Percentiles rank a stretch among this genome's conserved stretches.
Conservation (phyloP, 2,797 vertebrate genomes). For the Tenualosa ilisha region DNA sequence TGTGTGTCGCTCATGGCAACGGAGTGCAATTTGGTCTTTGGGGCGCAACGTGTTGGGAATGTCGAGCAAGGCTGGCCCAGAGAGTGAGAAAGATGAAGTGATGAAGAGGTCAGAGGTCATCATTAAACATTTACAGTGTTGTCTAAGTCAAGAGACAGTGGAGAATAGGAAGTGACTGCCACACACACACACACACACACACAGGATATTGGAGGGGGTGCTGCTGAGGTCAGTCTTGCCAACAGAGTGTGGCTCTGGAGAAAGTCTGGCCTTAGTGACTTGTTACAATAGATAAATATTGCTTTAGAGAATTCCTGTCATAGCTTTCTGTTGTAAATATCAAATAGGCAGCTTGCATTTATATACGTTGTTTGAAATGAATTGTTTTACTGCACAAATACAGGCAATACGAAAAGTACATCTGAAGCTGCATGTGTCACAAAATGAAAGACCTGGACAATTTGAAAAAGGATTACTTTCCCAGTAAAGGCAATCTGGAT, state of each 20-base stretch:
- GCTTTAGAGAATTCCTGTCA: background rate
- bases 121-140: slow-evolving; percentile 32
- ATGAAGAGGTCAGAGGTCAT: slow-evolving; percentile 10
- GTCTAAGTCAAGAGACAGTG: background rate
- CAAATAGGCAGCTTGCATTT: background rate
- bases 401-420: background rate
- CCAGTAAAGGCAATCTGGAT: background rate
- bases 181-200: background rate
- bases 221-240: background rate
- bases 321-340: background rate
- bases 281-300: background rate
- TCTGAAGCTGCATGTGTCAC: background rate
- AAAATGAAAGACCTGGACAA: background rate
- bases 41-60: slow-evolving; percentile 44
- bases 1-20: slow-evolving; percentile 48
- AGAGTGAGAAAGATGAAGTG: slow-evolving; percentile 37
- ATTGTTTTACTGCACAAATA: background rate
- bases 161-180: background rate
- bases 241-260: background rate
- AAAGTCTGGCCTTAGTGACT: background rate
- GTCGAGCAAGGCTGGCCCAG: slow-evolving; percentile 39
- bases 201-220: background rate
- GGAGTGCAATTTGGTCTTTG: slow-evolving; percentile 46
- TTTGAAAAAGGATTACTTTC: background rate
- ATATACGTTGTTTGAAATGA: background rate